phyloP scores from a whole-genome alignment of 2,113 vertebrate genomes.

The Sphyrna mokarran region DNA sequence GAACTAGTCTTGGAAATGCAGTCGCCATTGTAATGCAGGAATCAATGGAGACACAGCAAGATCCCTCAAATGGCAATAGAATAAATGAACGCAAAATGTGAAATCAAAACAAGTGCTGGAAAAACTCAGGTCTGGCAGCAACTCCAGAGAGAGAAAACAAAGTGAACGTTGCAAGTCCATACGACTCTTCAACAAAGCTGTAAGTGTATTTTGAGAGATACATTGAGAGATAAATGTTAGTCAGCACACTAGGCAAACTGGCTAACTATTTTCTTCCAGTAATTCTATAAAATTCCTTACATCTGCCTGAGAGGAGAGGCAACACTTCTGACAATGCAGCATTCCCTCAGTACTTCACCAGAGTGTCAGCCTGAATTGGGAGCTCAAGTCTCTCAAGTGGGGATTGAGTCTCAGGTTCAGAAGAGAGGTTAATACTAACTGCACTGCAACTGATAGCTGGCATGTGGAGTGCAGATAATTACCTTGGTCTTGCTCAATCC shows the following conservation, averaged over 20 bases:
- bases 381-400: neutral
- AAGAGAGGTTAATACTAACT: neutral
- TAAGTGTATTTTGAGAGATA: neutral
- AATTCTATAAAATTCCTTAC: neutral
- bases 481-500: no score
- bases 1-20: neutral
- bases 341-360: neutral
- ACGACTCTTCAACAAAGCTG: no score
- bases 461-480: neutral
- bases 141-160: no score
- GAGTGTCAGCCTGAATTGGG: neutral
- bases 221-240: neutral
- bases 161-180: no score
- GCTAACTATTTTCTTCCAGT: neutral
- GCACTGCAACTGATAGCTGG: neutral
- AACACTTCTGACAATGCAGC: neutral
- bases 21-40: neutral
- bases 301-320: neutral
- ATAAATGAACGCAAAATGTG: neutral
- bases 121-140: no score
- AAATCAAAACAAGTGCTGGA: no score
- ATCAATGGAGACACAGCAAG: neutral
- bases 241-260: neutral
- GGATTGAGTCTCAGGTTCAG: neutral
- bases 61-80: neutral